Evolutionary conservation across 2,888 invertebrate species (phyloP).

Genomic region (Globia sparganii): DNA sequence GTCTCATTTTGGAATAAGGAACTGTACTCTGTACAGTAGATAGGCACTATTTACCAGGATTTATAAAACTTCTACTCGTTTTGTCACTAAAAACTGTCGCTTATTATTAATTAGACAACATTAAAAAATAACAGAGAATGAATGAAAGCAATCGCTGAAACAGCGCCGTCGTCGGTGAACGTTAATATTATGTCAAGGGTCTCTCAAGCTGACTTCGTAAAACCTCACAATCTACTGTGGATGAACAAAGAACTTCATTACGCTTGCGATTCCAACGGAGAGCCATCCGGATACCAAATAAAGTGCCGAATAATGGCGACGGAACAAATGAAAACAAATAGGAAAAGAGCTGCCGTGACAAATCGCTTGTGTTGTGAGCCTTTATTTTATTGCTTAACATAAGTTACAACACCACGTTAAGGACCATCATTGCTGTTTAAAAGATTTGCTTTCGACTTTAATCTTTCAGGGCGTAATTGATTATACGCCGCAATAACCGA

Average conservation of each 20-base stretch:
- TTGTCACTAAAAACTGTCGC: constrained; percentile 3
- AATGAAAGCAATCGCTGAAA: constrained; percentile 52
- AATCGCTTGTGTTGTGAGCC: constrained; percentile 77
- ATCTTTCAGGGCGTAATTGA: constrained; percentile 25
- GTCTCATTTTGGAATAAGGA: constrained; percentile 15
- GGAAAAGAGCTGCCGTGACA: constrained; percentile 78
- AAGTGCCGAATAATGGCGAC: constrained; percentile 81
- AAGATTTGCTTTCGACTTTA: constrained; percentile 61
- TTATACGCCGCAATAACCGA: constrained; percentile 2
- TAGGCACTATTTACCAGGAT: not conserved
- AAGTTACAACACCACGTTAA: constrained; percentile 75
- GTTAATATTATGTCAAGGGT: constrained; percentile 65
- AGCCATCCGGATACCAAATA: constrained; percentile 76
- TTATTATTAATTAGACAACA: constrained; percentile 17
- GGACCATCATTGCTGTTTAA: constrained; percentile 68
- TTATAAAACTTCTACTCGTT: not conserved
- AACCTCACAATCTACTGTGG: constrained; percentile 66
- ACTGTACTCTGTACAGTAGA: not conserved
- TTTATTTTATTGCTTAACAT: constrained; percentile 79
- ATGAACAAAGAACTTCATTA: constrained; percentile 81
- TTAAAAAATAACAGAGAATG: constrained; percentile 33
- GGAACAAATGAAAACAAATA: constrained; percentile 85
- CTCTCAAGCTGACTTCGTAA: constrained; percentile 58
- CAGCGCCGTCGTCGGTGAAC: constrained; percentile 41
- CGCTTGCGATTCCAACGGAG: constrained; percentile 72